phyloP scores from a whole-genome alignment of 64 coral and sea anemone genomes.

The Actinia equina region DNA sequence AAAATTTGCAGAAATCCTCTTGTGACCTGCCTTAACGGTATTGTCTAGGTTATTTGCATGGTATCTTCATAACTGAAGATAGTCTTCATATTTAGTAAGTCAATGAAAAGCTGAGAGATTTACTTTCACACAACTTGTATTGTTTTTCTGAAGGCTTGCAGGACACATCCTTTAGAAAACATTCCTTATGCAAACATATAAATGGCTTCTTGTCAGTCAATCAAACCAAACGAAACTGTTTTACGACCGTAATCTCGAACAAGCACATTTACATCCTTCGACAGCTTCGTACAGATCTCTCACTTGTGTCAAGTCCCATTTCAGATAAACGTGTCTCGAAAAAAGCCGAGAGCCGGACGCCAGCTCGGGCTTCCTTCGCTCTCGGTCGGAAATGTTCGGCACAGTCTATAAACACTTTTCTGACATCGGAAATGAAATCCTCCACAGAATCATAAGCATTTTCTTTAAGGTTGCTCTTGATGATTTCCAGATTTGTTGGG shows the following conservation, averaged over 20 bases:
- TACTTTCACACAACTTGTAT: too few relatives aligned
- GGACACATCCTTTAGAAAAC: neutral
- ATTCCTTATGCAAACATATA: neutral
- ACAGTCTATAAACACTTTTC: constrained; percentile 94
- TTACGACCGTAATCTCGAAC: neutral
- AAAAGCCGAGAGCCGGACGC: constrained; percentile 77
- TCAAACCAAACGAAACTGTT: neutral
- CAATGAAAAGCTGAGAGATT: too few relatives aligned
- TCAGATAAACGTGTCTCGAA: constrained; percentile 90
- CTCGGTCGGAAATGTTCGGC: constrained; percentile 85
- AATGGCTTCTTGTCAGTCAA: neutral
- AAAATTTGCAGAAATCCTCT: neutral
- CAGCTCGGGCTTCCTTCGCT: constrained; percentile 86
- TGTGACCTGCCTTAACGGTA: neutral
- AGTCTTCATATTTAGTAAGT: neutral
- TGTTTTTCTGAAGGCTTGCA: too few relatives aligned
- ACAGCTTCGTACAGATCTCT: constrained; percentile 64
- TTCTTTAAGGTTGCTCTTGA: constrained; percentile 66
- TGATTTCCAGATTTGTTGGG: constrained; percentile 77
- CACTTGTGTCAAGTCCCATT: constrained; percentile 71
- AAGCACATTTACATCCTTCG: constrained; percentile 5
- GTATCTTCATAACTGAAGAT: neutral
- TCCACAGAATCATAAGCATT: constrained; percentile 75
- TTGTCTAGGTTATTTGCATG: neutral
- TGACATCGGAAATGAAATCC: constrained; percentile 80